phyloP scores from a whole-genome alignment of 1,140 invertebrate genomes.

The Asbolus verrucosus region DNA sequence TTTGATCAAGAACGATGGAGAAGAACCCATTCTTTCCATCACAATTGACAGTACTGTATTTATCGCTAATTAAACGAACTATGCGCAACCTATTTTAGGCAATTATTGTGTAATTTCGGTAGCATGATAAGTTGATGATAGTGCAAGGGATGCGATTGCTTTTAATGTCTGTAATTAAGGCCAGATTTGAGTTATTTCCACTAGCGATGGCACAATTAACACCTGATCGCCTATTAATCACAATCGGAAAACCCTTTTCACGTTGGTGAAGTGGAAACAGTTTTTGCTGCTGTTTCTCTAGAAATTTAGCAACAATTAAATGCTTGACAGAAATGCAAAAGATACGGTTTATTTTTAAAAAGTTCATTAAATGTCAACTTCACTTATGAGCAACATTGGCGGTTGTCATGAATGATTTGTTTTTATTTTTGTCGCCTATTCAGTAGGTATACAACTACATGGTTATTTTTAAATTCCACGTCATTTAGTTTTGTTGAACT shows the following conservation, averaged over 20 bases:
- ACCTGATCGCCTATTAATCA: constrained; percentile 36
- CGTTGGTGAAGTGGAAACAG: too few relatives aligned
- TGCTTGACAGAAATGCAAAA: too few relatives aligned
- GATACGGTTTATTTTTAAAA: too few relatives aligned
- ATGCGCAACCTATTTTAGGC: constrained; percentile 39
- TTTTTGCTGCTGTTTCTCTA: too few relatives aligned
- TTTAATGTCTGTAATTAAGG: constrained; percentile 54
- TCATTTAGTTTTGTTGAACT: too few relatives aligned
- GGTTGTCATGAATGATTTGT: too few relatives aligned
- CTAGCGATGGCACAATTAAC: constrained; percentile 29
- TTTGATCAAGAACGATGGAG: constrained; percentile 7
- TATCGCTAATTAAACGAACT: constrained; percentile 34
- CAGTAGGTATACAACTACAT: too few relatives aligned
- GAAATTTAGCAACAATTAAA: too few relatives aligned
- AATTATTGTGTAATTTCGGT: constrained; percentile 55
- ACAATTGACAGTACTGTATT: constrained; percentile 35
- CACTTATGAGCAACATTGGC: too few relatives aligned
- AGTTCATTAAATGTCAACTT: too few relatives aligned
- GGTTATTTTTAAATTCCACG: too few relatives aligned
- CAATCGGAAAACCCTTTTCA: constrained; percentile 4
- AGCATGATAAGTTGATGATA: constrained; percentile 54
- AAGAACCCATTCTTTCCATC: constrained; percentile 21
- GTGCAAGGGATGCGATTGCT: constrained; percentile 51
- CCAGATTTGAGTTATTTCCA: constrained; percentile 51
- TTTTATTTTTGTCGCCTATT: too few relatives aligned